These are phyloP conservation scores for Camponotus pennsylvanicus DNA, from an alignment of 1,140 invertebrate genomes.

Conservation along the genomic window DNA sequence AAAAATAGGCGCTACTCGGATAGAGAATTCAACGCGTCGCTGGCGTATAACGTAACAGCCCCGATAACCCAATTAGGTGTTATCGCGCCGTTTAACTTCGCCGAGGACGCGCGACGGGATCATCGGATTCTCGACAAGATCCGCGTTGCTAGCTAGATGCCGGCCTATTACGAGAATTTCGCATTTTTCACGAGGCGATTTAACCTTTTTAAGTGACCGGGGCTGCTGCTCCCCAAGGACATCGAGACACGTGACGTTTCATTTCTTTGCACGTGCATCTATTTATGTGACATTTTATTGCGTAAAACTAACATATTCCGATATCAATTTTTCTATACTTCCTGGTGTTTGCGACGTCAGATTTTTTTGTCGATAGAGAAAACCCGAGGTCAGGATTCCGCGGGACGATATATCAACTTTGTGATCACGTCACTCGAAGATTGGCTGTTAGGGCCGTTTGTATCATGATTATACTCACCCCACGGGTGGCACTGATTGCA, in stretches of 20 bases:
- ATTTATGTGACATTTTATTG: too few species aligned
- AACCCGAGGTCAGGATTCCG: too few species aligned
- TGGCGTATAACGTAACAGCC: constrained; percentile 57
- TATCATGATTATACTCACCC: constrained; percentile 73
- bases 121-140: constrained; percentile 53
- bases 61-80: constrained; percentile 66
- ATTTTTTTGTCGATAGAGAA: too few species aligned
- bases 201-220: constrained; percentile 37
- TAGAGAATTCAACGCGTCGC: constrained; percentile 53
- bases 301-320: too few species aligned
- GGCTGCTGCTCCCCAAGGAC: constrained; percentile 15
- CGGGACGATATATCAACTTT: too few species aligned
- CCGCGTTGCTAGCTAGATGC: constrained; percentile 30
- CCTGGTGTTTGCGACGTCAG: too few species aligned
- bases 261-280: background rate
- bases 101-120: constrained; percentile 51
- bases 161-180: constrained; percentile 7
- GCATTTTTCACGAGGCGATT: background rate
- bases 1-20: constrained; percentile 45
- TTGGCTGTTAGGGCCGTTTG: background rate
- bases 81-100: constrained; percentile 59
- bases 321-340: too few species aligned
- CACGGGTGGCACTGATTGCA: constrained; percentile 71
- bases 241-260: background rate
- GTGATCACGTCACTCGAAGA: background rate